Conservation (phyloP, 2,888 invertebrate genomes). For the Nasonovia ribisnigri region DNA sequence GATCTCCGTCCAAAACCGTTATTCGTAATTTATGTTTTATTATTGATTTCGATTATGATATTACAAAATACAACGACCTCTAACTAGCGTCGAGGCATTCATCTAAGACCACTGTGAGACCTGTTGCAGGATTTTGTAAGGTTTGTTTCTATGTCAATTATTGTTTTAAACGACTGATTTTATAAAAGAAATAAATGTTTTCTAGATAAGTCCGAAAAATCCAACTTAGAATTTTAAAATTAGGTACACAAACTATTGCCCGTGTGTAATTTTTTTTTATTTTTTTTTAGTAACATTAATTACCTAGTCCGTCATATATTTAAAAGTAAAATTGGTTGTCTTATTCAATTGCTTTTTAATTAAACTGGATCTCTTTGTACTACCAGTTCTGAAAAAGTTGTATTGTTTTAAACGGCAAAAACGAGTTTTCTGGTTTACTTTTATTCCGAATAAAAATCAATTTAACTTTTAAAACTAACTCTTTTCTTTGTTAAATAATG, state of each 20-base stretch:
- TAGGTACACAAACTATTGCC: not conserved
- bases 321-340: not conserved
- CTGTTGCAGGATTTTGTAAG: not conserved
- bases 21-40: not conserved
- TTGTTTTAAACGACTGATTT: not conserved
- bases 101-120: not conserved
- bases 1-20: not conserved
- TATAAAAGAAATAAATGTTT: not conserved
- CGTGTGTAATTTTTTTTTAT: not conserved
- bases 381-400: conserved; percentile 1
- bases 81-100: not conserved
- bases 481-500: not conserved
- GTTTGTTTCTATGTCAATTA: not conserved
- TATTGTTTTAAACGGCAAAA: not conserved
- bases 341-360: not conserved
- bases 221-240: not conserved
- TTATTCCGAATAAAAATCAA: conserved; percentile 10
- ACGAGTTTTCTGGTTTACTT: not conserved
- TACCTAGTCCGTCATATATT: not conserved
- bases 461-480: conserved; percentile 17
- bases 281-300: not conserved
- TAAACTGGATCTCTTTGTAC: not conserved
- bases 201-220: not conserved
- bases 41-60: not conserved
- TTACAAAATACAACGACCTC: not conserved